Percentiles rank a stretch among this genome's conserved stretches.
Conservation (phyloP, 2,113 vertebrate species). For the Gallinago paraguaiae region DNA sequence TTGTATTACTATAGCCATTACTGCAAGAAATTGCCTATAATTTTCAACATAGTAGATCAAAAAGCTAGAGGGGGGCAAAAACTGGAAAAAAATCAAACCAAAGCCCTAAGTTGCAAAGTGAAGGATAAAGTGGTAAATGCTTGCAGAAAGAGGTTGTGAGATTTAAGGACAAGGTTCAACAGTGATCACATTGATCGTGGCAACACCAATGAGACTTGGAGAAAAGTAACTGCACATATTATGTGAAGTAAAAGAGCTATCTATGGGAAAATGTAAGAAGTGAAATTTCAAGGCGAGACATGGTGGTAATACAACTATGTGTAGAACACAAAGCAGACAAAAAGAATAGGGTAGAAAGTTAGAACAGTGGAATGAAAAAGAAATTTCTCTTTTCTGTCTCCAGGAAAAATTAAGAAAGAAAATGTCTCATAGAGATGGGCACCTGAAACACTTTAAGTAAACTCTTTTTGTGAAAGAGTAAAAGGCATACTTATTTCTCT, state of each 20-base stretch:
- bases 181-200: neutral
- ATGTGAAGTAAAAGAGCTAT: neutral
- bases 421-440: neutral
- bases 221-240: neutral
- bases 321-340: neutral
- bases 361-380: neutral
- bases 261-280: neutral
- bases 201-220: neutral
- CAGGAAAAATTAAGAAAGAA: neutral
- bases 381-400: neutral
- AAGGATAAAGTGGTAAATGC: neutral
- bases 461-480: neutral
- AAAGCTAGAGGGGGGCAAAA: neutral
- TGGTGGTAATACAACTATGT: neutral
- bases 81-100: accelerated
- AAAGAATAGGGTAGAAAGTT: neutral
- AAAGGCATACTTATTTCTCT: neutral
- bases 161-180: neutral
- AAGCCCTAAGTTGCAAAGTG: neutral
- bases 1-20: neutral
- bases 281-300: neutral
- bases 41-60: neutral
- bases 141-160: neutral
- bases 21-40: neutral
- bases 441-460: neutral